Conservation (phyloP, 2,113 vertebrate species). For the Ifrita kowaldi region DNA sequence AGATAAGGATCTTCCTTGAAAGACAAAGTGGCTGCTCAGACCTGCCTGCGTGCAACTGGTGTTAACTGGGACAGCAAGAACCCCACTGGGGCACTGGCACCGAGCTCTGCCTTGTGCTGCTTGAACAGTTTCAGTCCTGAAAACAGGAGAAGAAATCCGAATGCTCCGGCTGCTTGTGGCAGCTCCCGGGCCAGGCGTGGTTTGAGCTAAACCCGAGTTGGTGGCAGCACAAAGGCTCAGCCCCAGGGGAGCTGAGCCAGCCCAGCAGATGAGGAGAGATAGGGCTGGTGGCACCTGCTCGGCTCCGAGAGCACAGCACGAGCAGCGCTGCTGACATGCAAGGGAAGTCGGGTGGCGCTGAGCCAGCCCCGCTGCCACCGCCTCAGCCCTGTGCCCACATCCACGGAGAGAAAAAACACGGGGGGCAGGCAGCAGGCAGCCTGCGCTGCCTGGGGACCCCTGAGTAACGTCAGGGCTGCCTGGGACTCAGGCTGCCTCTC, state of each 20-base stretch:
- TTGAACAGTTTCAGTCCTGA: not conserved
- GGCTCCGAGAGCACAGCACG: not conserved
- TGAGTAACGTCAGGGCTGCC: accelerated
- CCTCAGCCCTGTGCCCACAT: not conserved
- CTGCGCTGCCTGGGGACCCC: not conserved
- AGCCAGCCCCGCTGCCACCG: not conserved
- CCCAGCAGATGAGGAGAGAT: not conserved
- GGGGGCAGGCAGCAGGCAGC: no score
- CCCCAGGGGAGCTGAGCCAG: not conserved
- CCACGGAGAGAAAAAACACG: not conserved
- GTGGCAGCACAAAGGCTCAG: not conserved
- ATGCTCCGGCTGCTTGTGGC: not conserved
- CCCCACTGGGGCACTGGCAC: not conserved
- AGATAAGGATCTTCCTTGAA: constrained; percentile 11
- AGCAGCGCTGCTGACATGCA: not conserved
- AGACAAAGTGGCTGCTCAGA: not conserved
- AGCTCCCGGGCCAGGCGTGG: not conserved
- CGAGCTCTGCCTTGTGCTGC: not conserved
- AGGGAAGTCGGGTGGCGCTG: not conserved
- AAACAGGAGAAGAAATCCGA: not conserved
- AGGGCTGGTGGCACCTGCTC: constrained; percentile 4
- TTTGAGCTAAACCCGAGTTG: not conserved
- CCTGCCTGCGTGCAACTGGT: not conserved
- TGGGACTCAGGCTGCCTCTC: not conserved
- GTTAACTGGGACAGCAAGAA: not conserved